phyloP scores from a whole-genome alignment of 37 sponge, comb jelly and placozoan genomes.

The Bolinopsis microptera region DNA sequence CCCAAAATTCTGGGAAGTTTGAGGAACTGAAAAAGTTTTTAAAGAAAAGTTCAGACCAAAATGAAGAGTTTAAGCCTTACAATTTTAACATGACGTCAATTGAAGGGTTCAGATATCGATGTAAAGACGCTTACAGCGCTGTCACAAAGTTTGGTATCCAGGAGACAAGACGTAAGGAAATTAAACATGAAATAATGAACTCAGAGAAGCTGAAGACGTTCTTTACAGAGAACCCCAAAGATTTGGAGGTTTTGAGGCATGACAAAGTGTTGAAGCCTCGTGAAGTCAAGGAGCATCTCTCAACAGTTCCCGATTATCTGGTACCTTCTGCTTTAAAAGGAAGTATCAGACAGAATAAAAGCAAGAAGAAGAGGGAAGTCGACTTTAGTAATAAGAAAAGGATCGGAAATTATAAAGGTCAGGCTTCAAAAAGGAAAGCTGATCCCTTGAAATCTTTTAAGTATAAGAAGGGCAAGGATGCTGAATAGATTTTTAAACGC shows the following conservation, averaged over 20 bases:
- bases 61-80: conserved; percentile 77
- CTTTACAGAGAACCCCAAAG: conserved; percentile 95
- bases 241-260: conserved; percentile 92
- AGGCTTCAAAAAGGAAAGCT: conserved; percentile 44
- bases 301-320: conserved; percentile 89
- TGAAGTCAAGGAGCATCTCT: conserved; percentile 82
- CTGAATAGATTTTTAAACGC: neutral
- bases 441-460: conserved; percentile 60
- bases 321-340: conserved; percentile 47
- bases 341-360: neutral
- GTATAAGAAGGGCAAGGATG: conserved; percentile 6
- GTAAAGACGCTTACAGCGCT: conserved; percentile 83
- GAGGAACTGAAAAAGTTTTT: neutral
- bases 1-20: neutral
- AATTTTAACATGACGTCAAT: conserved; percentile 91
- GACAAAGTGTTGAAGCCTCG: conserved; percentile 82
- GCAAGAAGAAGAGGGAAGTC: neutral
- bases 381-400: conserved; percentile 30
- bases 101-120: conserved; percentile 93
- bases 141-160: conserved; percentile 84
- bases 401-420: conserved; percentile 54
- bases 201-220: conserved; percentile 86
- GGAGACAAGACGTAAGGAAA: conserved; percentile 93
- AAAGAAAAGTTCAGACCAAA: conserved; percentile 29
- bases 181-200: conserved; percentile 85